A percentile compares a stretch with the other conserved stretches of the same genome.
phyloP scores from a whole-genome alignment of 2,113 vertebrate species.

The Nesospiza acunhae region DNA sequence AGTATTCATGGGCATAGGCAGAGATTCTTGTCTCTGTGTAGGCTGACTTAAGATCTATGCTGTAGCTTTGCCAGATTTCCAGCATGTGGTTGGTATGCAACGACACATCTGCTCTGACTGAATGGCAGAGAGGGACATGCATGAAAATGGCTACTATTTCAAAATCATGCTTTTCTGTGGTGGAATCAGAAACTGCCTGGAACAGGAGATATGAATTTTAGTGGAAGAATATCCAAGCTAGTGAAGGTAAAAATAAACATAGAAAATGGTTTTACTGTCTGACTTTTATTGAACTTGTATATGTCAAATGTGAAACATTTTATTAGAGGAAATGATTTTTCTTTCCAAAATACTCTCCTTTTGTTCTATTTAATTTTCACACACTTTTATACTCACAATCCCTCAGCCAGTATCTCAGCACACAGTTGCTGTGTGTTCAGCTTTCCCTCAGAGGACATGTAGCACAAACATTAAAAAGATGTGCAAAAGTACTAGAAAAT shows the following conservation, averaged over 20 bases:
- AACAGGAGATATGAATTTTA: background rate
- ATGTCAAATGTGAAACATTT: background rate
- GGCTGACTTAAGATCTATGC: background rate
- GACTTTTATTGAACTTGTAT: background rate
- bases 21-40: constrained; percentile 6
- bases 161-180: background rate
- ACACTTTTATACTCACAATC: background rate
- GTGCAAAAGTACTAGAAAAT: background rate
- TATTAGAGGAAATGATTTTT: background rate
- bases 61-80: constrained; percentile 37
- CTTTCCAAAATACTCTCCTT: background rate
- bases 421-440: background rate
- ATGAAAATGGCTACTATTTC: background rate
- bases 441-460: background rate
- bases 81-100: constrained; percentile 23
- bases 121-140: background rate
- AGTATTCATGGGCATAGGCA: background rate
- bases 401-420: background rate
- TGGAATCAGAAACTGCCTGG: background rate
- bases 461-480: background rate
- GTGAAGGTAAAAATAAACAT: background rate
- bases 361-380: background rate
- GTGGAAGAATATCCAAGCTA: background rate
- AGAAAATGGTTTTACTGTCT: background rate
- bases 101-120: background rate